A percentile compares a stretch with the other conserved stretches of the same genome.
phyloP scores from a whole-genome alignment of 2,797 vertebrate genomes.

The Rhynchotus rufescens region DNA sequence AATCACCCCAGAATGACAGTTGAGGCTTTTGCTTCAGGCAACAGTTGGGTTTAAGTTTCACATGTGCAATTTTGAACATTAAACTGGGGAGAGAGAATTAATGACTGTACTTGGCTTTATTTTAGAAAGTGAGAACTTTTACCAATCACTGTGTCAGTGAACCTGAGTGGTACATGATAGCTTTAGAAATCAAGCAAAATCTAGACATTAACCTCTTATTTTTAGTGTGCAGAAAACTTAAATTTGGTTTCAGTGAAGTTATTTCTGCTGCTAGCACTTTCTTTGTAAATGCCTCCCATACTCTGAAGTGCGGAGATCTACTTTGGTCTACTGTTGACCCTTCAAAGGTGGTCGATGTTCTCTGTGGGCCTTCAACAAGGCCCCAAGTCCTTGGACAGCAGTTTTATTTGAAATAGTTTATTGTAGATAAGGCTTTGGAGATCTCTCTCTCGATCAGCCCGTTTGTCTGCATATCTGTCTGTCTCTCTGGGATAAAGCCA shows the following conservation, averaged over 20 bases:
- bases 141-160: neutral
- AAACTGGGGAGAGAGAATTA: neutral
- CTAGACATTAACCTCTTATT: neutral
- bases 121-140: neutral
- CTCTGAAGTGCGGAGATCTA: neutral
- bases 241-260: neutral
- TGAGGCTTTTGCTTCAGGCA: neutral
- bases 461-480: neutral
- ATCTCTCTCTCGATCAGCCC: neutral
- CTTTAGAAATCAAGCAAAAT: neutral
- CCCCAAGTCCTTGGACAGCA: neutral
- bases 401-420: neutral
- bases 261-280: neutral
- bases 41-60: neutral
- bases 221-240: neutral
- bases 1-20: neutral
- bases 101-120: neutral
- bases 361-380: neutral
- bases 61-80: neutral
- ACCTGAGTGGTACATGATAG: neutral
- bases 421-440: neutral
- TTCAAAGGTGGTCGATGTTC: neutral
- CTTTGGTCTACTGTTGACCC: neutral
- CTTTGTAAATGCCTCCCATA: neutral
- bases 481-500: neutral